phyloP scores from a whole-genome alignment of 53 echinoderm and acorn worm species.

The Mesocentrotus franciscanus region DNA sequence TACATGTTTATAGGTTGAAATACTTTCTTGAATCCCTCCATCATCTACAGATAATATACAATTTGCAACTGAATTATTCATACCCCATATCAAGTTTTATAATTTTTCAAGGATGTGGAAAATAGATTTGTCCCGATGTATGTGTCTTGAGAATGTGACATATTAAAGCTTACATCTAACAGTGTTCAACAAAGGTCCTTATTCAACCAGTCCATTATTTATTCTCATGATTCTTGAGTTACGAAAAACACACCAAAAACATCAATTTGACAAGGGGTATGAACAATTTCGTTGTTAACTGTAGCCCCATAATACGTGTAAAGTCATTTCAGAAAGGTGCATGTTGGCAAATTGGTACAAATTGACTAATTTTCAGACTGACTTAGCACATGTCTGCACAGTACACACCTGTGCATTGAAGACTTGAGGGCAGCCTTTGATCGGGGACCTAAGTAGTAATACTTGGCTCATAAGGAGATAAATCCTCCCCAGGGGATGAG shows the following conservation, averaged over 20 bases:
- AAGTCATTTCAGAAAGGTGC: not conserved
- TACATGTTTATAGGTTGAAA: too few relatives aligned
- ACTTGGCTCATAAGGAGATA: conserved; percentile 30
- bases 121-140: too few relatives aligned
- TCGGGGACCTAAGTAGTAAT: not conserved
- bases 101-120: too few relatives aligned
- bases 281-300: not conserved
- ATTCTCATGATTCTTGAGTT: too few relatives aligned
- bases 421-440: not conserved
- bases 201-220: too few relatives aligned
- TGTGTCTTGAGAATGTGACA: too few relatives aligned
- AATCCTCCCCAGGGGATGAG: conserved; percentile 60
- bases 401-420: not conserved
- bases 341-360: not conserved
- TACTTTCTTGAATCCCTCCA: not conserved
- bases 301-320: not conserved
- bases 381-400: not conserved
- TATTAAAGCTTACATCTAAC: too few relatives aligned
- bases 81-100: too few relatives aligned
- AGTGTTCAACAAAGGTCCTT: too few relatives aligned
- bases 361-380: not conserved
- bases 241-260: too few relatives aligned
- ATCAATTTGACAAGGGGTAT: not conserved
- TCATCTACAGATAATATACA: too few relatives aligned
- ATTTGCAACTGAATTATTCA: too few relatives aligned